phyloP scores from a whole-genome alignment of 2,113 vertebrate species.

The Helogale parvula region DNA sequence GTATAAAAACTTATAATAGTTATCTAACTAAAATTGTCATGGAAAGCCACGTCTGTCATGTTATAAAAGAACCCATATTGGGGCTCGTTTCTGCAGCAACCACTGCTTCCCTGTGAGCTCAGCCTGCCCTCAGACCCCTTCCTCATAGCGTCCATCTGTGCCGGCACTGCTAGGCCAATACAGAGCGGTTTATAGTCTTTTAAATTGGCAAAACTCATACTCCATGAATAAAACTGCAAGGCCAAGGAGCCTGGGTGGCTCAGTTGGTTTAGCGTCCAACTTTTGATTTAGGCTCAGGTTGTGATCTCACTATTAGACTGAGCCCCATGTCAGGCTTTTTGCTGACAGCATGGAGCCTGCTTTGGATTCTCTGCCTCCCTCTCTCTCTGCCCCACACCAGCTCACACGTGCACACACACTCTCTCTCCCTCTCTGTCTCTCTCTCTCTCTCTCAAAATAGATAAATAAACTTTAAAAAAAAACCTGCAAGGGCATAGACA shows the following conservation, averaged over 20 bases:
- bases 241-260: not conserved
- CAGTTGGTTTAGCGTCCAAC: too few species aligned
- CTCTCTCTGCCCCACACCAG: too few species aligned
- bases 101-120: not conserved
- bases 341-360: too few species aligned
- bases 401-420: too few species aligned
- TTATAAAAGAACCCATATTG: not conserved
- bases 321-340: too few species aligned
- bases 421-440: too few species aligned
- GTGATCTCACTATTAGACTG: too few species aligned
- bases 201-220: not conserved
- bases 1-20: not conserved
- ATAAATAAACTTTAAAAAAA: too few species aligned
- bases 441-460: too few species aligned
- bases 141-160: too few species aligned
- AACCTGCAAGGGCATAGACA: not conserved
- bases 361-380: too few species aligned
- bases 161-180: not conserved
- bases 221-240: not conserved
- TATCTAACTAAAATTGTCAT: not conserved
- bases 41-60: not conserved
- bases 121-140: not conserved
- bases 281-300: too few species aligned
- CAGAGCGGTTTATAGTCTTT: not conserved
- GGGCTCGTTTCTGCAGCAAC: not conserved